phyloP scores from a whole-genome alignment of 2,888 invertebrate species.

The Trypoxylon attenuatum region DNA sequence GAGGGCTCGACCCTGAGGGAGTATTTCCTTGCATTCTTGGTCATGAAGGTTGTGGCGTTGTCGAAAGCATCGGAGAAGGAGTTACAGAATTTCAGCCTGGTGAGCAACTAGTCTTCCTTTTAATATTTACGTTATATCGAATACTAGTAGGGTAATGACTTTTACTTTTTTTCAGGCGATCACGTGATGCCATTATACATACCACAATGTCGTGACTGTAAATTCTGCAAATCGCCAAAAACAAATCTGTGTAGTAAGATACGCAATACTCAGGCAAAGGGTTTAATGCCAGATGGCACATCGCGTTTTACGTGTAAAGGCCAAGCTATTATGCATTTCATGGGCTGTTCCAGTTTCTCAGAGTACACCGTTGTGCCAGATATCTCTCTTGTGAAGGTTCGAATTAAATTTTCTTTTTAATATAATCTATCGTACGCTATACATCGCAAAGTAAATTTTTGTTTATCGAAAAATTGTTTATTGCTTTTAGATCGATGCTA shows the following conservation, averaged over 20 bases:
- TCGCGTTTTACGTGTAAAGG: constrained; percentile 89
- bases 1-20: constrained; percentile 93
- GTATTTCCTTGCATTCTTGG: constrained; percentile 94
- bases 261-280: constrained; percentile 88
- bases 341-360: constrained; percentile 97
- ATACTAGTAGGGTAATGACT: background rate
- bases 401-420: background rate
- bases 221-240: constrained; percentile 95
- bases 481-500: constrained; percentile 78
- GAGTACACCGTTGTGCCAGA: constrained; percentile 96
- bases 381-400: constrained; percentile 95
- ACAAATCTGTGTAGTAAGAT: constrained; percentile 98
- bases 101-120: constrained; percentile 41
- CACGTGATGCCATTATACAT: constrained; percentile 98
- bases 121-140: constrained; percentile 9
- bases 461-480: too few species aligned
- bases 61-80: constrained; percentile 96
- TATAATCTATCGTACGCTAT: background rate
- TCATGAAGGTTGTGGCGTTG: constrained; percentile 97
- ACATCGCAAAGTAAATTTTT: background rate
- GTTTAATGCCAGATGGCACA: constrained; percentile 95
- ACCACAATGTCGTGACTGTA: constrained; percentile 97
- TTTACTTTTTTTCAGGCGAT: constrained; percentile 79
- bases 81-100: constrained; percentile 91
- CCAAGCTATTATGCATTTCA: constrained; percentile 89